Percentiles rank a stretch among this genome's conserved stretches.
Conservation (phyloP, 2,888 invertebrate genomes). For the Pyrrhia umbra region DNA sequence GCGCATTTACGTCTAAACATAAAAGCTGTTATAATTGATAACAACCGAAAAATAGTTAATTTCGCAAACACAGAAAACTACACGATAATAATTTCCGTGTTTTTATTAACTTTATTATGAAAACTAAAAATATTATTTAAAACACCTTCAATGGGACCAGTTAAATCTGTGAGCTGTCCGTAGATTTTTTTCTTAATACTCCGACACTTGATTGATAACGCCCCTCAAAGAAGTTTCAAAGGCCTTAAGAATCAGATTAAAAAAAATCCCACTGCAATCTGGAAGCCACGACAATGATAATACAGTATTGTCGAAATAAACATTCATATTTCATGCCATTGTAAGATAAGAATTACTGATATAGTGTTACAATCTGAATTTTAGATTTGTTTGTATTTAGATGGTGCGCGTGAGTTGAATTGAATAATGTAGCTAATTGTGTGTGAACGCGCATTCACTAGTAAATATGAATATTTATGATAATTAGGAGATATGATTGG, state of each 20-base stretch:
- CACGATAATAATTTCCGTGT: constrained; percentile 24
- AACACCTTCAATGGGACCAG: constrained; percentile 44
- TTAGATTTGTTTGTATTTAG: constrained; percentile 82
- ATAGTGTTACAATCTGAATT: constrained; percentile 87
- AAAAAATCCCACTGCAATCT: constrained; percentile 70
- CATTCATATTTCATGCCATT: constrained; percentile 85
- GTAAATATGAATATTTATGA: constrained; percentile 85
- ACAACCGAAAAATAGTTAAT: constrained; percentile 16
- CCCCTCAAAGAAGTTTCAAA: constrained; percentile 47
- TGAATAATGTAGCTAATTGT: constrained; percentile 88
- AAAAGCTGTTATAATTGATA: constrained; percentile 9
- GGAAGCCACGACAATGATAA: constrained; percentile 86
- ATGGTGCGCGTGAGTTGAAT: constrained; percentile 75
- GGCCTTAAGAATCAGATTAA: constrained; percentile 60
- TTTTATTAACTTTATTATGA: constrained; percentile 8
- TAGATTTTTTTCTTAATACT: constrained; percentile 61
- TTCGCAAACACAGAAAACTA: constrained; percentile 25
- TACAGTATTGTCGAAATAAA: constrained; percentile 79
- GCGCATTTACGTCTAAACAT: constrained; percentile 16
- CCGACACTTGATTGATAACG: constrained; percentile 77
- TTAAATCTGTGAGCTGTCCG: constrained; percentile 71
- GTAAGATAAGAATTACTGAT: constrained; percentile 82
- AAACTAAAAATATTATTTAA: neutral
- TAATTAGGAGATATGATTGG: constrained; percentile 72
- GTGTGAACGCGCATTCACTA: constrained; percentile 80